Conservation (phyloP, 1,140 invertebrate species). For the Drosophila rufa region DNA sequence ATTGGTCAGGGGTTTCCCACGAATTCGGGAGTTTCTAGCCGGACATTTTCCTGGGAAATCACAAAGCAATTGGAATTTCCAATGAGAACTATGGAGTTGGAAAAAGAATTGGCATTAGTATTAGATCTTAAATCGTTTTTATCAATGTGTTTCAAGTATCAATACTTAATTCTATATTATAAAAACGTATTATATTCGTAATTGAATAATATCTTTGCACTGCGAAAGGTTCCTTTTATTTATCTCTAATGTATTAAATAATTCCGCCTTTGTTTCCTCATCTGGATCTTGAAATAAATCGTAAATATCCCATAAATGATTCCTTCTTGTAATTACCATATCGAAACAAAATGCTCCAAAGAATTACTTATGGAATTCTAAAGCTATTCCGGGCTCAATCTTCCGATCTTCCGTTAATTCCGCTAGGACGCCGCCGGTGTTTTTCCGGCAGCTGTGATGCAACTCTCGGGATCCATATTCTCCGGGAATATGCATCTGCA, state of each 20-base stretch:
- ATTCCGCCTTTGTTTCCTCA: background rate
- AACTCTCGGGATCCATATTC: constrained; percentile 36
- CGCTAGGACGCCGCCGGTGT: constrained; percentile 10
- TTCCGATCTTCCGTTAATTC: constrained; percentile 16
- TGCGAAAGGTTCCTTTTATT: no score
- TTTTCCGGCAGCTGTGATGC: constrained; percentile 63
- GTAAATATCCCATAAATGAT: background rate
- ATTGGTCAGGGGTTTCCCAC: constrained; percentile 45
- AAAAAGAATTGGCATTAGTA: background rate
- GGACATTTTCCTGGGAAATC: constrained; percentile 33
- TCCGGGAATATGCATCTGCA: constrained; percentile 59
- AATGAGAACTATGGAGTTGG: background rate
- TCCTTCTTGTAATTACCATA: background rate
- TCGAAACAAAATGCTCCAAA: background rate
- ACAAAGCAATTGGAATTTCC: constrained; percentile 6
- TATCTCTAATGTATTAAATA: no score
- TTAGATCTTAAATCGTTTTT: background rate
- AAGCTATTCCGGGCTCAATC: constrained; percentile 6
- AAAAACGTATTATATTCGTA: no score
- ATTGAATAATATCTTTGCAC: no score
- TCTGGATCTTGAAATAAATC: background rate
- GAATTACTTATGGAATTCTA: background rate
- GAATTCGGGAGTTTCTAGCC: constrained; percentile 48
- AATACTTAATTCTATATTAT: no score
- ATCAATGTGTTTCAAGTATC: background rate